phyloP scores from a whole-genome alignment of 2,888 invertebrate genomes.

The Lutraria lutraria region DNA sequence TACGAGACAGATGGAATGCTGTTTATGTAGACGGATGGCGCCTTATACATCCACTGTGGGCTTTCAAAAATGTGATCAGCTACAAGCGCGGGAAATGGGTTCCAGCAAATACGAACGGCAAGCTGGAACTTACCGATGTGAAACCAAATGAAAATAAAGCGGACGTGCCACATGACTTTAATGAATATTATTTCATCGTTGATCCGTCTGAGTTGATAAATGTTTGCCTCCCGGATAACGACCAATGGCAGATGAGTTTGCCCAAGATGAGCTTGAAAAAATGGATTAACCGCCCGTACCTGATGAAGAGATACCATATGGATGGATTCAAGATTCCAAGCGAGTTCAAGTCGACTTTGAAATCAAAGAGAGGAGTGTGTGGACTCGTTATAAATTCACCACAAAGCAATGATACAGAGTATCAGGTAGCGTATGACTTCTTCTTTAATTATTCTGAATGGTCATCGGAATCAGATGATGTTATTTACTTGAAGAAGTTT shows the following conservation, averaged over 20 bases:
- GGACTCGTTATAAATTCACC: slow-evolving; percentile 55
- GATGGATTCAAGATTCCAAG: slow-evolving; percentile 62
- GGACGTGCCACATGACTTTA: slow-evolving; percentile 58
- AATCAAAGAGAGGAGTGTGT: slow-evolving; percentile 60
- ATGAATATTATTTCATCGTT: slow-evolving; percentile 72
- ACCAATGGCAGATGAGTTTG: slow-evolving; percentile 66
- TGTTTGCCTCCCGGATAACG: slow-evolving; percentile 68
- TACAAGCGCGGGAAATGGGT: slow-evolving; percentile 67
- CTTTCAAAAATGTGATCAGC: slow-evolving; percentile 66
- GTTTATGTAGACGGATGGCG: slow-evolving; percentile 73
- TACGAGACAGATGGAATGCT: slow-evolving; percentile 70
- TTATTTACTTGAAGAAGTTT: slow-evolving; percentile 55
- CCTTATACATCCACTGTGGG: slow-evolving; percentile 70
- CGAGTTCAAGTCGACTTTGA: slow-evolving; percentile 61
- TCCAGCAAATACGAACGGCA: neutral
- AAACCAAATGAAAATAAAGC: slow-evolving; percentile 21
- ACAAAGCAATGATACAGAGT: slow-evolving; percentile 43
- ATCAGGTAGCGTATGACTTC: slow-evolving; percentile 63
- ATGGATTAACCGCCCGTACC: slow-evolving; percentile 61
- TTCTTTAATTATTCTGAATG: slow-evolving; percentile 49
- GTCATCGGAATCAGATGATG: slow-evolving; percentile 55
- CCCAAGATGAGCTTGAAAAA: slow-evolving; percentile 56
- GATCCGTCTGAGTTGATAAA: slow-evolving; percentile 68
- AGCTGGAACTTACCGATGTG: slow-evolving; percentile 28
- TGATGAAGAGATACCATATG: slow-evolving; percentile 67